phyloP scores from a whole-genome alignment of 2,797 vertebrate species.

The Fratercula arctica region DNA sequence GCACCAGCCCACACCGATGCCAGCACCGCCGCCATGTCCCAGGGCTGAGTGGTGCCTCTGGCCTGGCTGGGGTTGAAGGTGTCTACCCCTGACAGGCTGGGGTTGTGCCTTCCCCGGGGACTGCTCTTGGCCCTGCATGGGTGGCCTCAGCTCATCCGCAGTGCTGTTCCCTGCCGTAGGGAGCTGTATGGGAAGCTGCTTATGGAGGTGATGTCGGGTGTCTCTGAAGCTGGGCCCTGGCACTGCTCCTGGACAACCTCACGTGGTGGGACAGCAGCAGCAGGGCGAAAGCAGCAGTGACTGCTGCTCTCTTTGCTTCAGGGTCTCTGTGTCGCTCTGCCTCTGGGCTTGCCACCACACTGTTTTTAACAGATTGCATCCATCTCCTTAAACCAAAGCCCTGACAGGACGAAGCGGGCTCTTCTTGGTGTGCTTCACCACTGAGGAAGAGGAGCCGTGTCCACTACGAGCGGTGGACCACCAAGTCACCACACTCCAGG shows the following conservation, averaged over 20 bases:
- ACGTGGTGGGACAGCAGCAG: not conserved
- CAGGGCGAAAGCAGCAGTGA: not conserved
- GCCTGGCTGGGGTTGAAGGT: not conserved
- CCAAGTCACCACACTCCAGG: not conserved
- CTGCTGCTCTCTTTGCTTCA: not conserved
- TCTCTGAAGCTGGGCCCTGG: not conserved
- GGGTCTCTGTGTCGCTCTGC: rapidly evolving
- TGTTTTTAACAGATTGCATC: not conserved
- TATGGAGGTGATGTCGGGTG: rapidly evolving
- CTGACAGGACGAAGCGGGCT: not conserved
- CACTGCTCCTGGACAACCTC: not conserved
- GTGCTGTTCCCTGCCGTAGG: not conserved
- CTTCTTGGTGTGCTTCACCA: not conserved
- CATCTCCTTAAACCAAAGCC: not conserved
- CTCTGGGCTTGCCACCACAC: not conserved
- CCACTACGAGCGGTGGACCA: too few species aligned
- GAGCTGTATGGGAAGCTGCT: not conserved
- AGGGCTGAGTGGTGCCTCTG: not conserved
- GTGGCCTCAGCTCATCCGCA: not conserved
- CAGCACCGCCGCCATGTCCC: rapidly evolving
- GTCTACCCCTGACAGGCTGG: not conserved
- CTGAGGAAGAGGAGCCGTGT: not conserved
- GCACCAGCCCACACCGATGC: not conserved
- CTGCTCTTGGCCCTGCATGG: not conserved
- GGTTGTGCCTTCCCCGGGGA: not conserved